phyloP scores from a whole-genome alignment of 2,888 invertebrate species.

The Dasypogon diadema region DNA sequence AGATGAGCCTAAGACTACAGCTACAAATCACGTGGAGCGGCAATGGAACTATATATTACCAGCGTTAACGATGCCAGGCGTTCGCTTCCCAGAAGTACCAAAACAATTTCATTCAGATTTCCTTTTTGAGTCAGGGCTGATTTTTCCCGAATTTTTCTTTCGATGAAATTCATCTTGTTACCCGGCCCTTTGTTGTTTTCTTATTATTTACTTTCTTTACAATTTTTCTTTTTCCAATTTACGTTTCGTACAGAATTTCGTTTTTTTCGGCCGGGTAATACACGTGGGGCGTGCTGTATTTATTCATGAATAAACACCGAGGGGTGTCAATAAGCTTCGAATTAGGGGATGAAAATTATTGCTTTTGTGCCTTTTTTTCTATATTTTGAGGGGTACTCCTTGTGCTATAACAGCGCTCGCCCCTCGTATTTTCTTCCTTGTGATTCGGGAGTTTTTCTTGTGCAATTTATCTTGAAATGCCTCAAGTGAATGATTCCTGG shows the following conservation, averaged over 20 bases:
- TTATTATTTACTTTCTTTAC: slow-evolving; percentile 30
- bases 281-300: slow-evolving; percentile 9
- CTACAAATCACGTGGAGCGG: slow-evolving; percentile 25
- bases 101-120: slow-evolving; percentile 20
- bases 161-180: slow-evolving; percentile 21
- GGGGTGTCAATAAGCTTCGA: slow-evolving; percentile 52
- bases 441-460: slow-evolving; percentile 7
- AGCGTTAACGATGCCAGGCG: not conserved
- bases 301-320: slow-evolving; percentile 44
- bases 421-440: slow-evolving; percentile 29
- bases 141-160: not conserved
- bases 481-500: slow-evolving; percentile 46
- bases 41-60: not conserved
- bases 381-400: not conserved
- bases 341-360: slow-evolving; percentile 53
- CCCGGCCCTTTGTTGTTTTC: slow-evolving; percentile 21
- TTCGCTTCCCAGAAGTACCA: not conserved
- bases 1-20: not conserved
- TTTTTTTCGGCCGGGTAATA: not conserved
- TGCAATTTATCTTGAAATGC: slow-evolving; percentile 48
- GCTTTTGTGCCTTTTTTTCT: slow-evolving; percentile 44
- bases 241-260: not conserved
- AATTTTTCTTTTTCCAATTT: slow-evolving; percentile 27
- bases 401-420: slow-evolving; percentile 4
- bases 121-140: not conserved